Conservation (phyloP, 2,888 invertebrate species). For the Sclerodermus sp. region DNA sequence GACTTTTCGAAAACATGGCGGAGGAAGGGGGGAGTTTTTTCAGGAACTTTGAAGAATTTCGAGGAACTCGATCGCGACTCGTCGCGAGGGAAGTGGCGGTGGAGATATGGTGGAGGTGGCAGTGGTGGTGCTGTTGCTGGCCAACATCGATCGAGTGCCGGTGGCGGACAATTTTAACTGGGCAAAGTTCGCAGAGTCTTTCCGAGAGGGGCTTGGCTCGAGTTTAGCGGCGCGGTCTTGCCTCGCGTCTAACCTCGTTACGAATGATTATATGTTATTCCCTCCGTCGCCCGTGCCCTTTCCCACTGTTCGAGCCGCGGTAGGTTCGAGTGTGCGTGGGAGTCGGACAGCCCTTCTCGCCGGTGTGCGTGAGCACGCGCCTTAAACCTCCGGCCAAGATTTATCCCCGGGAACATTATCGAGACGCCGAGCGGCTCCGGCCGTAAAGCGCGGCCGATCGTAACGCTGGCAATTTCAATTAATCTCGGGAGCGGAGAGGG, state of each 20-base stretch:
- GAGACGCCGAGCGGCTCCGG: constrained; percentile 13
- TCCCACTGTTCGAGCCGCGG: constrained; percentile 13
- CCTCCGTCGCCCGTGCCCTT: constrained; percentile 8
- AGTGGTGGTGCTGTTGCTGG: no score
- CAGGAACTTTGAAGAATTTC: no score
- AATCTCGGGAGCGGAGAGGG: neutral
- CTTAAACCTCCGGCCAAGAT: constrained; percentile 17
- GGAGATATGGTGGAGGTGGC: no score
- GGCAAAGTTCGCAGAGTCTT: no score
- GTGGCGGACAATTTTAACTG: no score
- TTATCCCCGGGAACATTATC: constrained; percentile 25
- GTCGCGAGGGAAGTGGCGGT: no score
- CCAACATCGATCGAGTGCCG: no score
- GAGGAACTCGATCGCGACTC: no score
- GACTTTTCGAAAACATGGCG: no score
- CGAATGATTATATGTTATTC: constrained; percentile 15
- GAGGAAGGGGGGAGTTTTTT: no score
- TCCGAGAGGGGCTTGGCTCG: constrained; percentile 11
- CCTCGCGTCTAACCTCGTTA: constrained; percentile 22
- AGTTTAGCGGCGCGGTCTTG: neutral
- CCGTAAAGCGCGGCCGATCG: constrained; percentile 23
- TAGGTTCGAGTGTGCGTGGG: constrained; percentile 32
- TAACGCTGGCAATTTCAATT: constrained; percentile 14
- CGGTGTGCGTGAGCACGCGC: neutral
- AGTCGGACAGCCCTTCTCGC: constrained; percentile 14